Base-by-base conservation (phyloP, 2,888 invertebrate species). In the Mamestra brassicae region DNA sequence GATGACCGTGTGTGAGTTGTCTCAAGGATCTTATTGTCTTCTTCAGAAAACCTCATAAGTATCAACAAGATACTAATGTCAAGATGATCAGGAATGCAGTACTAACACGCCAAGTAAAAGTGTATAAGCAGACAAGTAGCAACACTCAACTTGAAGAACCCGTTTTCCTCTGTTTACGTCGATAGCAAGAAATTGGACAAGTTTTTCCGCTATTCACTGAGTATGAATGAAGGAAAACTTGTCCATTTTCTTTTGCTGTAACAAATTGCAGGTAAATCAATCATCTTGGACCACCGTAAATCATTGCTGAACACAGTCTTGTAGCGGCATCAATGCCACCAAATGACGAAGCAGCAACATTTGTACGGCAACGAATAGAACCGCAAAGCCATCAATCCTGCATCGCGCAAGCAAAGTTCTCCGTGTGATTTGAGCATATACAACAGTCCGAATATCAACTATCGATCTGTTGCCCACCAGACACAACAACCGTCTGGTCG, bases 81-180 rank as follows among this genome's bases (percentile, higher is more conserved):
- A 26, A 55, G 47, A 42, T 57, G 15, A 52, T 52, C 7, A 62
- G 34, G 73, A 75, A 75, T 65, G 64, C 36, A 73, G 73, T 36
- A n/a, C 3, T 63, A 8, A 45, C 45, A 26, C 5, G 15, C 34
- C 26, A 38, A 66, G 74, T 75, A 74, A 75, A 75, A 65, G 47
- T 60, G 57, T 34, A n/a, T 47, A 13, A 47, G 36, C 26, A 60
- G 26, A 60, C 45, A 54, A 45, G 38, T 34, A 62, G 13, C 61
- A 17, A 50, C n/a, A 42, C 50, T 38, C 5, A 38, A 11, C 66
- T 61, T 7, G 15, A 34, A 10, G 2, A 74, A 75, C 65, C 47
- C 10, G 74, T 50, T 65, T 36, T 6, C 10, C 4, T 3, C 13
- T 75, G 47, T 65, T 65, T 61, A 74, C 74, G 26, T 55, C 54